These are phyloP conservation scores for Myotis planiceps DNA, from an alignment of 2,797 vertebrate genomes.

Conservation along the genomic window DNA sequence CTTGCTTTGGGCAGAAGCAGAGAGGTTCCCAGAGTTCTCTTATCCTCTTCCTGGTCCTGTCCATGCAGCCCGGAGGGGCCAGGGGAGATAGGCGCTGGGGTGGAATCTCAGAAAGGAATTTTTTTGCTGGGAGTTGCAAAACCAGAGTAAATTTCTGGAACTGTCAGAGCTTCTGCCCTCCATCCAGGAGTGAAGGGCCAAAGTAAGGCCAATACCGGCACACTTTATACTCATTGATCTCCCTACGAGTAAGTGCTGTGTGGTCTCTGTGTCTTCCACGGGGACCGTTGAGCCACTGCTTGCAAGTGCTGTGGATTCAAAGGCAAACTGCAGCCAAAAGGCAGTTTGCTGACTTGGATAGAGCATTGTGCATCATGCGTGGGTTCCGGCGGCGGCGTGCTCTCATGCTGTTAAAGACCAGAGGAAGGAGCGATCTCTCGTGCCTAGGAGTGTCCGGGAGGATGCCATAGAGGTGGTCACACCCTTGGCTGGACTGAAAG, in stretches of 20 bases:
- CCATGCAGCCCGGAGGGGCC: not conserved
- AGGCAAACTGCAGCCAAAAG: not conserved
- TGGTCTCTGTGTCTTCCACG: rapidly evolving
- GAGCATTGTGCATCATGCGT: rapidly evolving
- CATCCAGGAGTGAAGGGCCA: not conserved
- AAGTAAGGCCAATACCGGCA: not conserved
- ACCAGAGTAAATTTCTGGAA: not conserved
- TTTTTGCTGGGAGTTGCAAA: not conserved
- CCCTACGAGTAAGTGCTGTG: not conserved
- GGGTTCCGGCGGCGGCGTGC: not conserved
- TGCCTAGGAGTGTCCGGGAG: not conserved
- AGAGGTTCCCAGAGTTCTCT: constrained; percentile 12
- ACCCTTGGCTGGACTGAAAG: not conserved
- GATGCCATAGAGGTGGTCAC: not conserved
- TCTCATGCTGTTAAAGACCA: not conserved
- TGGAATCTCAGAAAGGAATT: not conserved
- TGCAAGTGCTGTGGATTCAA: not conserved
- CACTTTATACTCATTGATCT: not conserved
- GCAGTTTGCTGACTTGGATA: not conserved
- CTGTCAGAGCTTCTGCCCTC: not conserved
- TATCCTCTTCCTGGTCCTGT: not conserved
- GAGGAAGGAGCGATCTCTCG: not conserved
- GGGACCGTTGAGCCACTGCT: not conserved
- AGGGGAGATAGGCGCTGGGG: not conserved
- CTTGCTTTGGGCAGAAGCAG: not conserved